Evolutionary conservation across 2,113 vertebrate genomes (phyloP).

Genomic region (Hyla sarda): DNA sequence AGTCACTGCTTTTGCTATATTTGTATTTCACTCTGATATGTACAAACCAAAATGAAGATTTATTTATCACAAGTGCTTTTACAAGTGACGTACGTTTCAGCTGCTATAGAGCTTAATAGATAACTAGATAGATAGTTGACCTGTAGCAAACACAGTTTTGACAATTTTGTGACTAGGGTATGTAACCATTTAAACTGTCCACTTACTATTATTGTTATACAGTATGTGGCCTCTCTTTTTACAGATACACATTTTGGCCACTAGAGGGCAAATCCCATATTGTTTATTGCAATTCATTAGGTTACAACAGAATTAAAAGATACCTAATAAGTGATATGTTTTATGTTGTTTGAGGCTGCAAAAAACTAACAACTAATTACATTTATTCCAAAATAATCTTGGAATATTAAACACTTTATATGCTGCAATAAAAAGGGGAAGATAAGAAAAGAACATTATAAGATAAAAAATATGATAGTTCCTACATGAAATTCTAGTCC

Average conservation of each 20-base stretch:
- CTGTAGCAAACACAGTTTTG: not conserved
- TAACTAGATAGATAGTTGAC: not conserved
- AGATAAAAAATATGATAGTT: no score
- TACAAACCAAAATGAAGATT: no score
- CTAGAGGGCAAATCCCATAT: slow-evolving; percentile 24
- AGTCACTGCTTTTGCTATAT: no score
- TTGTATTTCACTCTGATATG: no score
- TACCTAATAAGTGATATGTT: not conserved
- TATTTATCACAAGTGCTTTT: no score
- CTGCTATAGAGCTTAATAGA: no score
- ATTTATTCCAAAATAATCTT: not conserved
- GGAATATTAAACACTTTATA: not conserved
- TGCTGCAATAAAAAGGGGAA: not conserved
- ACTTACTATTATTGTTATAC: no score
- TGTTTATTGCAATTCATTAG: no score
- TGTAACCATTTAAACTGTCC: not conserved
- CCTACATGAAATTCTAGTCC: no score
- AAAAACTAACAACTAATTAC: not conserved
- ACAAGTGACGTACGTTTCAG: no score
- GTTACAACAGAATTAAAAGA: not conserved
- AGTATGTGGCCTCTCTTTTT: not conserved
- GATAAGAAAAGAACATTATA: not conserved
- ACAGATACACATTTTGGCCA: slow-evolving; percentile 17
- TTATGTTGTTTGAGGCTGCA: not conserved
- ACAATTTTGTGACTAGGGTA: not conserved